Conservation (phyloP, 2,888 invertebrate species). For the Trichopria drosophilae region DNA sequence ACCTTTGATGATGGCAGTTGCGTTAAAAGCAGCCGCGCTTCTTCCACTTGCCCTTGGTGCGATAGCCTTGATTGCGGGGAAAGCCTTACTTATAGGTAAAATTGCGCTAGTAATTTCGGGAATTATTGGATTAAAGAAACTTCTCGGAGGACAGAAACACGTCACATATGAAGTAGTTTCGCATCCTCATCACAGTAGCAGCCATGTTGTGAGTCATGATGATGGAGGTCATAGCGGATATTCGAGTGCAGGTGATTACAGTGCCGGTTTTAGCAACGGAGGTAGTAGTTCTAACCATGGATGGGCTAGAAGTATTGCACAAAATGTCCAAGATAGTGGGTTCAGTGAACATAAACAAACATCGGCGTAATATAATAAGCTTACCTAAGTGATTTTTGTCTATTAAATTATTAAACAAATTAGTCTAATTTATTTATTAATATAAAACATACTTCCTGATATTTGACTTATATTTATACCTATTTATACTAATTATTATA, state of each 20-base stretch:
- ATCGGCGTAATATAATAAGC: constrained; percentile 35
- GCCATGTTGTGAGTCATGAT: constrained; percentile 71
- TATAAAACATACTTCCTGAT: background rate
- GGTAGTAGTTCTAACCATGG: constrained; percentile 66
- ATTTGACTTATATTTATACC: no score
- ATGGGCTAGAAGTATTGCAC: constrained; percentile 70
- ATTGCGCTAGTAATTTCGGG: constrained; percentile 81
- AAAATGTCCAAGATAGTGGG: constrained; percentile 72
- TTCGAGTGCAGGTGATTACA: constrained; percentile 59
- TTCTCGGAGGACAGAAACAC: constrained; percentile 76
- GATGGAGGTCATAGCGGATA: constrained; percentile 65
- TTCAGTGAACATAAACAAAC: constrained; percentile 76
- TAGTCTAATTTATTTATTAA: background rate
- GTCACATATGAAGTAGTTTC: constrained; percentile 87
- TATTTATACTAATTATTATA: no score
- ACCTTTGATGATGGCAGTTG: constrained; percentile 74
- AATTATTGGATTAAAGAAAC: constrained; percentile 82
- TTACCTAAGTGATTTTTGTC: no score
- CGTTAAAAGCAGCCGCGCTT: constrained; percentile 77
- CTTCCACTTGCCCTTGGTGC: constrained; percentile 78
- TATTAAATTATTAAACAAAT: background rate
- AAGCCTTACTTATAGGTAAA: constrained; percentile 82
- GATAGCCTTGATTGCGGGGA: constrained; percentile 83
- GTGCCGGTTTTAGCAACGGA: constrained; percentile 65
- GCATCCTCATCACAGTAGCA: constrained; percentile 77